These are phyloP conservation scores for Balaenoptera acutorostrata DNA, from an alignment of 2,113 vertebrate species.

Conservation along the genomic window DNA sequence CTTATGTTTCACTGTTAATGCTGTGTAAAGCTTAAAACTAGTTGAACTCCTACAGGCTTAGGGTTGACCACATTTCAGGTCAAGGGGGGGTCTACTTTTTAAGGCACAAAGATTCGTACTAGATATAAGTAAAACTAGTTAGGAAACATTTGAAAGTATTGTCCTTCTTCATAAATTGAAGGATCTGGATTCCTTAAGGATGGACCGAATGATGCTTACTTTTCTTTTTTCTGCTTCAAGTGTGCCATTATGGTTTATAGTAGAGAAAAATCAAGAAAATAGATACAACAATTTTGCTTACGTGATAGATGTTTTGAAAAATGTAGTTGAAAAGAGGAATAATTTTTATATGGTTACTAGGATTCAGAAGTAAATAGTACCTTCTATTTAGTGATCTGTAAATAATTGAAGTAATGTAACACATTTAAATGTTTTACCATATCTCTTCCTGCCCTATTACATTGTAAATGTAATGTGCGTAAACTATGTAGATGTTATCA, in stretches of 20 bases:
- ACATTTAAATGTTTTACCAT: conserved; percentile 55
- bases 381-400: conserved; percentile 80
- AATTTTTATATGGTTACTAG: conserved; percentile 47
- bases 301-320: conserved; percentile 41
- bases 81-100: conserved; percentile 2
- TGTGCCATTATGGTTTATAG: conserved; percentile 38
- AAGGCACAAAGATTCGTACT: conserved; percentile 28
- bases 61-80: conserved; percentile 12
- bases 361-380: conserved; percentile 71
- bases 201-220: conserved; percentile 5
- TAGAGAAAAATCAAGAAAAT: conserved; percentile 30
- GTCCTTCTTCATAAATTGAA: conserved; percentile 46
- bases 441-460: conserved; percentile 64
- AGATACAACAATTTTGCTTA: neutral
- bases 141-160: conserved; percentile 17
- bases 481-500: conserved; percentile 64
- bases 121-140: conserved; percentile 39
- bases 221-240: conserved; percentile 50
- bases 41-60: neutral
- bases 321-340: conserved; percentile 34
- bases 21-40: conserved; percentile 14
- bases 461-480: conserved; percentile 72
- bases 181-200: conserved; percentile 46
- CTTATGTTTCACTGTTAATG: conserved; percentile 34
- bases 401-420: conserved; percentile 74